These are phyloP conservation scores for Cyclargus thomasi DNA, from an alignment of 1,140 invertebrate species.

Conservation along the genomic window DNA sequence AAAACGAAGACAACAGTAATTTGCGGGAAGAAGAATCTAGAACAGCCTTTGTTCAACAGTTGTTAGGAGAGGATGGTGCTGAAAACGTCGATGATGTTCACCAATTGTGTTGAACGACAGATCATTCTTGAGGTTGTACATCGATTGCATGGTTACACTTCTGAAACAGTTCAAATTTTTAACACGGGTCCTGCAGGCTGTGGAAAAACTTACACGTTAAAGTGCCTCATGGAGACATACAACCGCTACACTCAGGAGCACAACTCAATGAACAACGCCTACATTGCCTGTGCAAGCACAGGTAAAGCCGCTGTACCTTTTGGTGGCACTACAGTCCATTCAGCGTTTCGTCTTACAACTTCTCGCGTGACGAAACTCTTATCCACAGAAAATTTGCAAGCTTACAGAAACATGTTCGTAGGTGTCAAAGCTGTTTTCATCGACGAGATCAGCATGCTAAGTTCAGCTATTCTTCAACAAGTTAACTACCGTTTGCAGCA, in stretches of 20 bases:
- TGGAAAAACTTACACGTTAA: constrained; percentile 41
- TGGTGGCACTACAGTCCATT: constrained; percentile 31
- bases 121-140: constrained; percentile 32
- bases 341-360: constrained; percentile 34
- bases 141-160: constrained; percentile 29
- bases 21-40: too few relatives aligned
- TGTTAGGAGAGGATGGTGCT: constrained; percentile 34
- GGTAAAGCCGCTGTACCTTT: constrained; percentile 33
- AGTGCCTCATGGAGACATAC: constrained; percentile 40
- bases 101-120: constrained; percentile 28
- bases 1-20: too few relatives aligned
- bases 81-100: constrained; percentile 36
- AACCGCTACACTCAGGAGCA: constrained; percentile 26
- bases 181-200: constrained; percentile 42
- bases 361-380: constrained; percentile 39
- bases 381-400: constrained; percentile 31
- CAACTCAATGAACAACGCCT: constrained; percentile 26
- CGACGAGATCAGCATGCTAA: constrained; percentile 32
- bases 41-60: constrained; percentile 31
- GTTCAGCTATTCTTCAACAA: constrained; percentile 26
- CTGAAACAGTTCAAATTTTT: constrained; percentile 36
- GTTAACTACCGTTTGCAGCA: constrained; percentile 31
- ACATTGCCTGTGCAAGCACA: constrained; percentile 32
- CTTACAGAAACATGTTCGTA: constrained; percentile 28
- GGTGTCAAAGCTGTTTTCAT: constrained; percentile 29